A percentile compares a stretch with the other conserved stretches of the same genome.
These are phyloP conservation scores for Drosophila cardini DNA, from an alignment of 1,140 invertebrate genomes.

Conservation along the genomic window DNA sequence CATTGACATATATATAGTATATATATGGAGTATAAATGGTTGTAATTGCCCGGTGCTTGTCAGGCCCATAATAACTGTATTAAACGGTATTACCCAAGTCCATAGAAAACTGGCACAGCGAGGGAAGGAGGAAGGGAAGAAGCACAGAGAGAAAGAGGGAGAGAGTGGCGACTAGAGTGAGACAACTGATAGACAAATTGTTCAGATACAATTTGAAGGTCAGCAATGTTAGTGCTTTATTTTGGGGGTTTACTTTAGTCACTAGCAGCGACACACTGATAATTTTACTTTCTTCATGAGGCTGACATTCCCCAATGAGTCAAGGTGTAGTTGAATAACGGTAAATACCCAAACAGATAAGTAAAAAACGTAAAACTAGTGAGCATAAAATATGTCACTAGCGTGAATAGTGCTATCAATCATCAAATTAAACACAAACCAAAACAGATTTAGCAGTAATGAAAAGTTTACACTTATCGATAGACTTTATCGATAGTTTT, in stretches of 20 bases:
- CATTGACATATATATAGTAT: conserved; percentile 50
- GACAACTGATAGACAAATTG: conserved; percentile 1
- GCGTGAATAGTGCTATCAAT: no score
- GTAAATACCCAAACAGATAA: conserved; percentile 1
- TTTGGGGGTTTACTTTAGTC: no score
- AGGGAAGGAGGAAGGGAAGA: neutral
- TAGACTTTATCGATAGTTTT: conserved; percentile 15
- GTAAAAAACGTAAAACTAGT: conserved; percentile 3
- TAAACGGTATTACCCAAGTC: conserved; percentile 52
- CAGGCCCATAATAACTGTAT: conserved; percentile 64
- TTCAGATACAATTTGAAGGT: conserved; percentile 22
- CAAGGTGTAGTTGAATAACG: conserved; percentile 1
- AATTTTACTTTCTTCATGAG: conserved; percentile 26
- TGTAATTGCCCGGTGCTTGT: conserved; percentile 54
- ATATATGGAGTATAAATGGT: conserved; percentile 33
- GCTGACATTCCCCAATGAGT: conserved; percentile 14
- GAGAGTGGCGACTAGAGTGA: neutral
- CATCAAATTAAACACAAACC: no score
- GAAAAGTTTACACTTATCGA: neutral
- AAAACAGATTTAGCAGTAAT: no score
- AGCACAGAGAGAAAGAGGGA: neutral
- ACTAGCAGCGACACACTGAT: no score
- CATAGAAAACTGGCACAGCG: neutral
- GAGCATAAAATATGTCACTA: neutral
- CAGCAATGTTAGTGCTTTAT: conserved; percentile 5